phyloP scores from a whole-genome alignment of 1,140 invertebrate species.

The Drosophila arawakana region DNA sequence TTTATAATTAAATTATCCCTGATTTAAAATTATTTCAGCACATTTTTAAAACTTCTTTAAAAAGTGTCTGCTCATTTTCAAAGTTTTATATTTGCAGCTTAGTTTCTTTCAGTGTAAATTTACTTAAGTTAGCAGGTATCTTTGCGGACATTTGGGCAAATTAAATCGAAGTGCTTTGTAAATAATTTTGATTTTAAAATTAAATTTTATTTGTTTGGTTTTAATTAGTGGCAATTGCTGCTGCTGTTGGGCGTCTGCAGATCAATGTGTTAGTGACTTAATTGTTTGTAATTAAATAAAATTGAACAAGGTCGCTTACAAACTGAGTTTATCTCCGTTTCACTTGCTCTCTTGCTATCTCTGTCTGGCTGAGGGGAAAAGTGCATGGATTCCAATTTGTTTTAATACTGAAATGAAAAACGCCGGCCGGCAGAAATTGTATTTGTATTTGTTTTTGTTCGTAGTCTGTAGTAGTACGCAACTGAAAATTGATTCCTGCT shows the following conservation, averaged over 20 bases:
- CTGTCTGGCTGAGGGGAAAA: conserved; percentile 36
- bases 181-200: conserved; percentile 42
- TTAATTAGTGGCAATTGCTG: conserved; percentile 19
- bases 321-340: conserved; percentile 5
- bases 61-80: too few relatives aligned
- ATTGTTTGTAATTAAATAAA: conserved; percentile 83
- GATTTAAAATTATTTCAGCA: too few relatives aligned
- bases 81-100: too few relatives aligned
- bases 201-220: conserved; percentile 23
- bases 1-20: too few relatives aligned
- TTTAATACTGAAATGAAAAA: conserved; percentile 58
- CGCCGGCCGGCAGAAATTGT: conserved; percentile 68
- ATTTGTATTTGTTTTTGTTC: conserved; percentile 59
- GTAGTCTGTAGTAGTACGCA: conserved; percentile 29
- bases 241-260: conserved; percentile 41
- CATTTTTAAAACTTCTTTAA: too few relatives aligned
- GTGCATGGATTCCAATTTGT: conserved; percentile 72
- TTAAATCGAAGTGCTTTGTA: conserved; percentile 2
- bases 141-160: conserved; percentile 18
- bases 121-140: background rate
- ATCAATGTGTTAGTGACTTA: conserved; percentile 51
- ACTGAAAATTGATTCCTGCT: conserved; percentile 80
- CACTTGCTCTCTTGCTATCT: background rate
- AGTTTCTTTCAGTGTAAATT: background rate
- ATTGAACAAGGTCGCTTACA: conserved; percentile 80